Conservation (phyloP, 2,113 vertebrate genomes). For the Plestiodon gilberti region DNA sequence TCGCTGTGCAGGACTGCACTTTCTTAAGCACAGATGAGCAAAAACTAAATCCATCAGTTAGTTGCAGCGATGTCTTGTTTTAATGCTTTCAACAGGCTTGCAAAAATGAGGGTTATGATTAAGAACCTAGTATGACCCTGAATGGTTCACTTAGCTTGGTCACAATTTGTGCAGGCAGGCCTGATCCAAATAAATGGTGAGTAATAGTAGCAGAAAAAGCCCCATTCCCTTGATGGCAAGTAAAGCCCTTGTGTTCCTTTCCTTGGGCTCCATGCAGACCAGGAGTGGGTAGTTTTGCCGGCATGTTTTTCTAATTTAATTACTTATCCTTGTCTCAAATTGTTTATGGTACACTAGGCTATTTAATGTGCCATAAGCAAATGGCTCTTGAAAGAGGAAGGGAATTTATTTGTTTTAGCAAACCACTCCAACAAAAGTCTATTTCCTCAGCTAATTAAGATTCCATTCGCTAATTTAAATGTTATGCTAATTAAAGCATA, state of each 20-base stretch:
- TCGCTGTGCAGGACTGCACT: background rate
- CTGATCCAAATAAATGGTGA: background rate
- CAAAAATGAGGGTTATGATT: background rate
- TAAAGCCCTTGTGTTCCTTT: constrained; percentile 26
- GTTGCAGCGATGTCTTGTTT: background rate
- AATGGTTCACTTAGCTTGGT: background rate
- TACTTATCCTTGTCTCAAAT: constrained; percentile 81
- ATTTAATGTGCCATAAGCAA: constrained; percentile 83
- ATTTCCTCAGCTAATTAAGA: constrained; percentile 86
- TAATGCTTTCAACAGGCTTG: background rate
- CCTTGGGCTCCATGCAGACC: constrained; percentile 53
- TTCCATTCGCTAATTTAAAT: constrained; percentile 84
- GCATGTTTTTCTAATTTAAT: constrained; percentile 80
- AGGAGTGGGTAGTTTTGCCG: constrained; percentile 61
- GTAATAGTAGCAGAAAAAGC: background rate
- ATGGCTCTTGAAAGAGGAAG: constrained; percentile 81
- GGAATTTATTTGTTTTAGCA: constrained; percentile 86
- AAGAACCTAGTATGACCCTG: background rate
- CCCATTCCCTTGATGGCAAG: background rate
- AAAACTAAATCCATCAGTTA: background rate
- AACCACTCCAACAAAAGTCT: constrained; percentile 81
- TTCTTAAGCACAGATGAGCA: background rate
- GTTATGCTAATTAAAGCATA: constrained; percentile 86
- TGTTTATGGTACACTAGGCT: constrained; percentile 81
- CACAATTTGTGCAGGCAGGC: background rate